Base-by-base conservation (phyloP, 1,140 invertebrate genomes). In the Globodera rostochiensis region DNA sequence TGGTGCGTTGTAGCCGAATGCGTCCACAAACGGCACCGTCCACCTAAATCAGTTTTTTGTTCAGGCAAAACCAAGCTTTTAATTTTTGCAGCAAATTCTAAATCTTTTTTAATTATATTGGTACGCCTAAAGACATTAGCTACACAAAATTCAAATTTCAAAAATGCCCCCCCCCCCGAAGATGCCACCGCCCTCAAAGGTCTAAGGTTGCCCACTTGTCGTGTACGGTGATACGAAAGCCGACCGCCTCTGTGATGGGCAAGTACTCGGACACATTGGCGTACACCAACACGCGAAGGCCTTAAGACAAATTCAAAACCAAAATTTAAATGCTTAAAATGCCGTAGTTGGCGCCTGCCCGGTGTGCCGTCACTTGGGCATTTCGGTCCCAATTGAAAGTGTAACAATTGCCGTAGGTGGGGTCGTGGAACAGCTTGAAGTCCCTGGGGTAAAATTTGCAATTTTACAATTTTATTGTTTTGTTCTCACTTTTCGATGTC, bases 311-410 rank as follows among this genome's bases (percentile, higher is more conserved):
- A 74, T 74, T 6, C 6, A 21, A 74, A 21, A 21, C 6, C 15
- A 74, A 6, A n/a, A 47, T 74, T 13, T 9, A 45, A 66, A 15
- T 66, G 7, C 46, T 7, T 6, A 74, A 7, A 6, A 15, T 78
- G 89, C 87, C 88, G 74, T 89, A 89, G 70, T 90, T 89, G n/a
- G 88, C 89, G 53, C 88, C 88, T 9, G 88, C 88, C 75, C 88
- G 15, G 67, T 89, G 85, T 9, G 89, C 87, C 11, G 84, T 84
- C 21, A 89, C 84, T 21, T 67, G 75, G 9, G 84, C 77, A 57
- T 82, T 78, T 82, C 89, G 53, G 81, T 89, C 84, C 81, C 85
- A 84, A 75, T 89, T 89, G 75, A 89, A 89, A 13, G 88, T 89
- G 79, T 83, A 89, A 73, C 88, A 89, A 47, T 89, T 89, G 6